A percentile compares a stretch with the other conserved stretches of the same genome.
These are phyloP conservation scores for Leptosomus discolor DNA, from an alignment of 2,113 vertebrate genomes.

Conservation along the genomic window DNA sequence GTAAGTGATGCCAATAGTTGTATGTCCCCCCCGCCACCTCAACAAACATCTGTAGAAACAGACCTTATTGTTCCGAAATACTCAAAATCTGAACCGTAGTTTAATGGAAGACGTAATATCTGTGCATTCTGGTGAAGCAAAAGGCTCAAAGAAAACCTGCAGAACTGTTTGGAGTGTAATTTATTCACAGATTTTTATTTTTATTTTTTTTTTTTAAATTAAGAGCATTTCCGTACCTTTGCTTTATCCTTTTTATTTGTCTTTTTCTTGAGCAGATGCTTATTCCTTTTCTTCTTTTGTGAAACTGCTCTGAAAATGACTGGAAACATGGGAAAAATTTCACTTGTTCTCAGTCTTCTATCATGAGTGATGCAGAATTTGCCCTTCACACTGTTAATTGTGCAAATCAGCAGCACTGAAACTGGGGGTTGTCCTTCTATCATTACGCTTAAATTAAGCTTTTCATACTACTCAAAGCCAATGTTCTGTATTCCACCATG, in stretches of 20 bases:
- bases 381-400: background rate
- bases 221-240: background rate
- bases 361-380: background rate
- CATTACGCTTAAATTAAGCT: background rate
- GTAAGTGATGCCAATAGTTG: background rate
- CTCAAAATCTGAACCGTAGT: background rate
- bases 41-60: background rate
- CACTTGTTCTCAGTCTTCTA: background rate
- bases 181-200: background rate
- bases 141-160: background rate
- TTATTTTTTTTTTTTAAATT: background rate
- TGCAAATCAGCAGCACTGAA: background rate
- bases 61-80: background rate
- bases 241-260: background rate
- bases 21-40: background rate
- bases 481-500: background rate
- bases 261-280: background rate
- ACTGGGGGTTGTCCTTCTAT: background rate
- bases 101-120: background rate
- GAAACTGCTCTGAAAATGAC: background rate
- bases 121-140: background rate
- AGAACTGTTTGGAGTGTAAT: background rate
- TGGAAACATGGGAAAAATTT: background rate
- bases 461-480: background rate
- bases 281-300: background rate